Evolutionary conservation across 1,140 invertebrate genomes (phyloP).

Genomic region (Vanessa tameamea): DNA sequence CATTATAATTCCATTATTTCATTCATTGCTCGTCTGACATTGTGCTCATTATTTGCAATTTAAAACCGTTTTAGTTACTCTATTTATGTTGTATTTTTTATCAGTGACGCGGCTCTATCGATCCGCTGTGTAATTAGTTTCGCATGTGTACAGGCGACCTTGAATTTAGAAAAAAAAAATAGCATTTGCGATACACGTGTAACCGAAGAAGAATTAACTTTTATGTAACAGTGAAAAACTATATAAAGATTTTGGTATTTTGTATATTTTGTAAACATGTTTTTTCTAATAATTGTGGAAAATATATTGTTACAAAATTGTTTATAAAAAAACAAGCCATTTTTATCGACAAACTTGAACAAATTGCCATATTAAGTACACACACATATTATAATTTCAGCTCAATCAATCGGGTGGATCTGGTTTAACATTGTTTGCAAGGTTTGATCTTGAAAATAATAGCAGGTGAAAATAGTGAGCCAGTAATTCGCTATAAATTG

Average conservation of each 20-base stretch:
- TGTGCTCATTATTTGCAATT: not conserved
- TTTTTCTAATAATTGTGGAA: not conserved
- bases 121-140: constrained; percentile 30
- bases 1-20: too few species aligned
- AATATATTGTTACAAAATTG: too few species aligned
- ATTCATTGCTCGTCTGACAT: not conserved
- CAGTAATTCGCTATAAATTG: too few species aligned
- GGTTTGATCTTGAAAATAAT: too few species aligned
- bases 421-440: too few species aligned
- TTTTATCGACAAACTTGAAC: too few species aligned
- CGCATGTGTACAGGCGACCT: constrained; percentile 29
- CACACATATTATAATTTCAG: too few species aligned
- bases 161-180: constrained; percentile 19
- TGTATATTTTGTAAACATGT: not conserved
- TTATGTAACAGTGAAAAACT: not conserved
- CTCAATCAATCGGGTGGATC: too few species aligned
- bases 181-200: constrained; percentile 34
- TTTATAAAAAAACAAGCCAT: too few species aligned
- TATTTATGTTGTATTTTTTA: constrained; percentile 19
- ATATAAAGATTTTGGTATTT: not conserved
- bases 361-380: too few species aligned
- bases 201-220: constrained; percentile 14
- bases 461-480: too few species aligned
- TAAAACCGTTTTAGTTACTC: not conserved
- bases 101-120: constrained; percentile 26